Conservation (phyloP, 2,888 invertebrate genomes). For the Orthonychiurus folsomi region DNA sequence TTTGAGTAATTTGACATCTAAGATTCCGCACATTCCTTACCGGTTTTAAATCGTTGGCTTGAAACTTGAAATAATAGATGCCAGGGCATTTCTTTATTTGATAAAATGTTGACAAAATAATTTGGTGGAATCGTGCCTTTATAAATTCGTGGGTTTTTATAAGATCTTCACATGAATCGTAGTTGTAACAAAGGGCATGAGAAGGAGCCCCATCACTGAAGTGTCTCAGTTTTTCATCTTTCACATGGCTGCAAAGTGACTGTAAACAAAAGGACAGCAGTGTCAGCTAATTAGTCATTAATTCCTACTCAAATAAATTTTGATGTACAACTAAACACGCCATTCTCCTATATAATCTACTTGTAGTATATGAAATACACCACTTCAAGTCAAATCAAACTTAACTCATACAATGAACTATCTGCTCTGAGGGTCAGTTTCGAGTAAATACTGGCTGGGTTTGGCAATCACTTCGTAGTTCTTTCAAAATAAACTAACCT, state of each 20-base stretch:
- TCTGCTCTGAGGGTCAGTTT: too few relatives aligned
- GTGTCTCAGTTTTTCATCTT: conserved; percentile 41
- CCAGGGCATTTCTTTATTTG: conserved; percentile 21
- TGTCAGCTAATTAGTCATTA: too few relatives aligned
- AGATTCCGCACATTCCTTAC: conserved; percentile 15
- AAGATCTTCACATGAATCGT: conserved; percentile 29
- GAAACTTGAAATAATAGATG: conserved; percentile 24
- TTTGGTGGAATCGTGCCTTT: conserved; percentile 26
- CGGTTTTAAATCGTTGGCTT: conserved; percentile 9
- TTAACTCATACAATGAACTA: too few relatives aligned
- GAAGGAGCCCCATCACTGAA: neutral
- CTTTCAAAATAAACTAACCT: conserved; percentile 40
- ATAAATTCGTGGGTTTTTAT: conserved; percentile 28
- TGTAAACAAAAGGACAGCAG: conserved; percentile 33
- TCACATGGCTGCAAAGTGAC: conserved; percentile 55
- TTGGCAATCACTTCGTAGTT: neutral
- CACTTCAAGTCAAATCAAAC: too few relatives aligned
- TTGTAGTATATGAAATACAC: too few relatives aligned
- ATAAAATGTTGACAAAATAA: conserved; percentile 26
- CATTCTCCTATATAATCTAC: too few relatives aligned
- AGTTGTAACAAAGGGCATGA: conserved; percentile 13
- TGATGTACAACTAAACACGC: too few relatives aligned
- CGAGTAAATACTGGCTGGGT: too few relatives aligned
- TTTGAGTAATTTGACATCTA: neutral
- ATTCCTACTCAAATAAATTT: too few relatives aligned